Evolutionary conservation across 2,888 invertebrate species (phyloP), one percentile per base, ranked within the genome.

Genomic region (Pyrrhia umbra): DNA sequence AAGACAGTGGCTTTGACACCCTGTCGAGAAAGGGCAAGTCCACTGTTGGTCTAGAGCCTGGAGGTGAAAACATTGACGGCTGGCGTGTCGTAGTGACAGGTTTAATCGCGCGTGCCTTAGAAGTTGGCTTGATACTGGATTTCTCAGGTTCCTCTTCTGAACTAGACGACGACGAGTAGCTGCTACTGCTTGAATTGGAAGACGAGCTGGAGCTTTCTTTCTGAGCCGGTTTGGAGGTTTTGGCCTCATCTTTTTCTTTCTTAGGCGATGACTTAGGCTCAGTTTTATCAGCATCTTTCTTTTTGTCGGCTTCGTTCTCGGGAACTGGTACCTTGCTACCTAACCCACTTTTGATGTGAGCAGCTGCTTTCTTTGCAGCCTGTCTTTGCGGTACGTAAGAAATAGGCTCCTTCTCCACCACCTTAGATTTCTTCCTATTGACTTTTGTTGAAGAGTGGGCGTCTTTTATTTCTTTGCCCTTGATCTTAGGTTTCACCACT

Each of bases 281-380:
- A 8, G 81, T 63, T 67, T 92, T 93, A 15, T 90, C 91, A n/a
- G 58, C 64, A 54, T 94, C 89, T 68, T 90, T 92, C 83, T 92
- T 90, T 83, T 92, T 92, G 66, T 94, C 92, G 34, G 77, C 80
- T 9, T 94, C 95, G 49, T 81, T 85, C 72, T 92, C 95, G 1
- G 86, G 77, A 43, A 86, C 81, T 27, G 95, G 95, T 79, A 95
- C 68, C 72, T 95, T 95, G 51, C 83, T 95, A 69, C 96, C 96
- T 77, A 97, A 94, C 6, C 97, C 97, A 88, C 97, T 97, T 87
- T 98, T 98, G 57, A 98, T 97, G 85, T 98, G 98, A 81, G 98
- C 98, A 1, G 98, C 98, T 0, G 98, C 98, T 88, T 98, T 98
- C 88, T 98, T 98, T 10, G 98, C 98, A 1, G 98, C 98, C 90